phyloP scores from a whole-genome alignment of 2,797 vertebrate genomes.

The Moxostoma hubbsi region DNA sequence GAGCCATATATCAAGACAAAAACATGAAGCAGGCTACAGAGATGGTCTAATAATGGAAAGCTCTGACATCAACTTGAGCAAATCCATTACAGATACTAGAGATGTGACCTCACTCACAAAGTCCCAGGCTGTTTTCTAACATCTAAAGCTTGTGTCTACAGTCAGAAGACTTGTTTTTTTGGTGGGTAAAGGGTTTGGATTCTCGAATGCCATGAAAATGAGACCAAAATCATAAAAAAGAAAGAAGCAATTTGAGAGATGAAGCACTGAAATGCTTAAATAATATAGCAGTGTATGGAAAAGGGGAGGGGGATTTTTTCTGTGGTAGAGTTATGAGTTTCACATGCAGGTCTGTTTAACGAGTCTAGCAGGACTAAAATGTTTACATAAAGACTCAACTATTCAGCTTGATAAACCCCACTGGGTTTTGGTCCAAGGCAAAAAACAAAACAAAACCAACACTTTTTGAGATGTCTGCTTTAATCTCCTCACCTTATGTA shows the following conservation, averaged over 20 bases:
- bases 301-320: background rate
- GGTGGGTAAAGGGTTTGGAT: background rate
- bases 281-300: background rate
- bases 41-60: slow-evolving; percentile 10
- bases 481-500: slow-evolving; percentile 89
- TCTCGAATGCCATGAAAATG: background rate
- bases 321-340: too few species aligned
- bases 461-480: background rate
- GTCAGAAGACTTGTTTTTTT: background rate
- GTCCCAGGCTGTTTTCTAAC: slow-evolving; percentile 10
- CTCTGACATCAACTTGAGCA: background rate
- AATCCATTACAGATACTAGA: slow-evolving; percentile 16
- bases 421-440: background rate
- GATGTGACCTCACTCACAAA: slow-evolving; percentile 17
- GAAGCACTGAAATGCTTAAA: background rate
- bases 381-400: slow-evolving; percentile 4
- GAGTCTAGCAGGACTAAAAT: background rate
- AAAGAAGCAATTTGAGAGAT: too few species aligned
- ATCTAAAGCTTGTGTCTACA: slow-evolving; percentile 21
- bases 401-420: background rate
- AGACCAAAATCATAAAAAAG: background rate
- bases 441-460: background rate
- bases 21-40: background rate
- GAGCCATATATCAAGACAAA: slow-evolving; percentile 30
- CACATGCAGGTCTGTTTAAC: background rate